These are phyloP conservation scores for Sceliomorpha sp. DNA, from an alignment of 2,888 invertebrate species.

Conservation along the genomic window DNA sequence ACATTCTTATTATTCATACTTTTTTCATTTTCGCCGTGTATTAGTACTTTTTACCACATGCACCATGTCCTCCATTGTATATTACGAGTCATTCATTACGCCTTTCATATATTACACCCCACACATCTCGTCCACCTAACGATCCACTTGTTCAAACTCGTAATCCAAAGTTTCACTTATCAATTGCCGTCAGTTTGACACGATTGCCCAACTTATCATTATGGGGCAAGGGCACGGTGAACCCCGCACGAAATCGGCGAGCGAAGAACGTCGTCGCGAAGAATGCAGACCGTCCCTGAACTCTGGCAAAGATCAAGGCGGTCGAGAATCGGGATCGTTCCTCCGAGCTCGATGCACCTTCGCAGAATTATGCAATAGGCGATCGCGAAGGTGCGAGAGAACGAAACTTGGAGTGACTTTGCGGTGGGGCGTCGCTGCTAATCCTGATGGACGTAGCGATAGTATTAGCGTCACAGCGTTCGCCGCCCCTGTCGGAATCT, in stretches of 20 bases:
- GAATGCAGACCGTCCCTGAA: constrained; percentile 67
- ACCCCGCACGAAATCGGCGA: constrained; percentile 61
- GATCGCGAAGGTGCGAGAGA: constrained; percentile 6
- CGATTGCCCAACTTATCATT: constrained; percentile 8
- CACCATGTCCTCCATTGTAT: too few relatives aligned
- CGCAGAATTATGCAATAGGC: constrained; percentile 61
- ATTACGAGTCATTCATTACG: too few relatives aligned
- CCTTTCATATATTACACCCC: too few relatives aligned
- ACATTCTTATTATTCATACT: too few relatives aligned
- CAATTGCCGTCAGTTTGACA: background rate
- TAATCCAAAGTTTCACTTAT: background rate
- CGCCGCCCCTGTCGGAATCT: constrained; percentile 42
- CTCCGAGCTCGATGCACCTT: constrained; percentile 40
- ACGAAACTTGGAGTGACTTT: constrained; percentile 5
- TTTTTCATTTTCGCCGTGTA: too few relatives aligned
- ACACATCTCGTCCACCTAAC: too few relatives aligned
- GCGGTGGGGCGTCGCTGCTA: constrained; percentile 50
- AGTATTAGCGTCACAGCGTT: constrained; percentile 68
- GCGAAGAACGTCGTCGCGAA: constrained; percentile 54
- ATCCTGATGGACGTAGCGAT: constrained; percentile 72
- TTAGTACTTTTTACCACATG: too few relatives aligned
- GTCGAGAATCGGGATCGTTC: constrained; percentile 49
- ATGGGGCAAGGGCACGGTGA: constrained; percentile 8
- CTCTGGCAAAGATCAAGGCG: constrained; percentile 67
- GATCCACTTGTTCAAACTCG: constrained; percentile 16